Percentiles rank a stretch among this genome's conserved stretches.
phyloP scores from a whole-genome alignment of 2,113 vertebrate genomes.

The Perca schrenkii region DNA sequence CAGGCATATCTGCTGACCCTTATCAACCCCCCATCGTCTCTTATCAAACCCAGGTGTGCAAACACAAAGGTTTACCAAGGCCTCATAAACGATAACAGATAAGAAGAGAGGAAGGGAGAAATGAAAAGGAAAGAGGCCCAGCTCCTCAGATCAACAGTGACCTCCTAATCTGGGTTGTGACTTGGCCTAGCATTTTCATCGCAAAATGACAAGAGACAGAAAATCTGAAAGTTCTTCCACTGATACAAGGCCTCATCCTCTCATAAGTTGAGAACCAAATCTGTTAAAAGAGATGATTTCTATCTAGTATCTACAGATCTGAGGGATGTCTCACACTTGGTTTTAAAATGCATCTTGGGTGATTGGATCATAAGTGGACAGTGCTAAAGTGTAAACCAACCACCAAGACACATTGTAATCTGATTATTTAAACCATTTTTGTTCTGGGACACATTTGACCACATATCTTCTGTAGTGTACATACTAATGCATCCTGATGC shows the following conservation, averaged over 20 bases:
- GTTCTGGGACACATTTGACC: too few relatives aligned
- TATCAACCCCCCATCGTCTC: conserved; percentile 57
- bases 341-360: too few relatives aligned
- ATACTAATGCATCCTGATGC: too few relatives aligned
- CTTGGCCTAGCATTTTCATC: conserved; percentile 32
- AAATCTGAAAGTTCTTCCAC: conserved; percentile 4
- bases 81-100: conserved; percentile 76
- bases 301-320: not conserved
- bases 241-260: not conserved
- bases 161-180: conserved; percentile 37
- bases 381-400: too few relatives aligned
- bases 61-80: conserved; percentile 76
- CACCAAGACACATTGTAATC: too few relatives aligned
- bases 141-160: conserved; percentile 30
- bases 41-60: conserved; percentile 81
- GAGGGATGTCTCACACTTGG: not conserved
- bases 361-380: too few relatives aligned
- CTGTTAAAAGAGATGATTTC: not conserved
- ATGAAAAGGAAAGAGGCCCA: conserved; percentile 43
- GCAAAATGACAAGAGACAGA: conserved; percentile 12
- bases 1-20: conserved; percentile 62
- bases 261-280: not conserved
- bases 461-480: too few relatives aligned
- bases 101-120: conserved; percentile 51
- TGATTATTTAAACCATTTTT: too few relatives aligned